These are phyloP conservation scores for Sitophilus oryzae DNA, from an alignment of 1,140 invertebrate genomes.

Conservation along the genomic window DNA sequence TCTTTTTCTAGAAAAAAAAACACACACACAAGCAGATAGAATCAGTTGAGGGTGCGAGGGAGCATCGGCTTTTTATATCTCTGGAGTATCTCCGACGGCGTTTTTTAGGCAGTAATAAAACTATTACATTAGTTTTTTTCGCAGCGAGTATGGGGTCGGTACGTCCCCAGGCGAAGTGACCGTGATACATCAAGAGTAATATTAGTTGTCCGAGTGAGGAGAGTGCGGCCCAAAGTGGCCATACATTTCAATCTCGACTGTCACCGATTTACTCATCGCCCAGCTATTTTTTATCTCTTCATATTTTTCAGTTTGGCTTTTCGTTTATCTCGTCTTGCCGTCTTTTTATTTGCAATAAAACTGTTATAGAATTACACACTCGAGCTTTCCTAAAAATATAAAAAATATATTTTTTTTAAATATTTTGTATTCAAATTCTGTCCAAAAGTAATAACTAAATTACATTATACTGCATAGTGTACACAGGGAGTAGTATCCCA, in stretches of 20 bases:
- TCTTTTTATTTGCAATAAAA: too few relatives aligned
- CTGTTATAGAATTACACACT: too few relatives aligned
- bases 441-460: too few relatives aligned
- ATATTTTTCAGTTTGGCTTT: conserved; percentile 20
- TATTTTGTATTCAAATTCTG: too few relatives aligned
- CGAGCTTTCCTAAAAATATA: too few relatives aligned
- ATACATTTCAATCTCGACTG: conserved; percentile 45
- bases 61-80: conserved; percentile 20
- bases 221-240: conserved; percentile 35
- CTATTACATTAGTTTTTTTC: conserved; percentile 45
- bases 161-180: conserved; percentile 43
- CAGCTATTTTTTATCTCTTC: conserved; percentile 12
- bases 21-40: neutral
- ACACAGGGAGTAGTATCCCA: too few relatives aligned
- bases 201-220: conserved; percentile 41
- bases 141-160: conserved; percentile 25
- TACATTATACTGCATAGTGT: too few relatives aligned
- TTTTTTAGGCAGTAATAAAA: conserved; percentile 43
- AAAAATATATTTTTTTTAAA: too few relatives aligned
- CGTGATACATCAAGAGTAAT: conserved; percentile 45
- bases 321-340: neutral
- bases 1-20: conserved; percentile 13
- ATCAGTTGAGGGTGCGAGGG: neutral
- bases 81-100: conserved; percentile 24
- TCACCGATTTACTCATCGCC: conserved; percentile 30